Evolutionary conservation across 2,797 vertebrate genomes (phyloP).

Genomic region (Apogon talboti): DNA sequence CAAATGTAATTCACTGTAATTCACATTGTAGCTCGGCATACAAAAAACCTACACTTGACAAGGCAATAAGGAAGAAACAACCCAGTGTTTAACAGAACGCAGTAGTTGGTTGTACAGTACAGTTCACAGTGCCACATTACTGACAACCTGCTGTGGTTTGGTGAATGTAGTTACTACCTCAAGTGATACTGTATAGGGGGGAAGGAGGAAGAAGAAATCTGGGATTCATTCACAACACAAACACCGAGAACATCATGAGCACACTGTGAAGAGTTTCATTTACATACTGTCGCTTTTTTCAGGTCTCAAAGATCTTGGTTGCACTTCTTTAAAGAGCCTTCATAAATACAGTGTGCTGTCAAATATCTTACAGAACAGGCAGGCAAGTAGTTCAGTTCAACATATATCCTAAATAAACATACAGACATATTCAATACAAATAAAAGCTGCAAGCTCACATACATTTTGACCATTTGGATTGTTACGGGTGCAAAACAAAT

Average conservation of each 20-base stretch:
- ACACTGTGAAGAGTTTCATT: slow-evolving; percentile 66
- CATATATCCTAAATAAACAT: slow-evolving; percentile 67
- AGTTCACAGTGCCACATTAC: slow-evolving; percentile 25
- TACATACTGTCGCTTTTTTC: slow-evolving; percentile 66
- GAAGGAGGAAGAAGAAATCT: slow-evolving; percentile 49
- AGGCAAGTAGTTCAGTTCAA: slow-evolving; percentile 72
- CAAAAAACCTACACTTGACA: slow-evolving; percentile 71
- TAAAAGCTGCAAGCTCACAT: slow-evolving; percentile 73
- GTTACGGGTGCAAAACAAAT: slow-evolving; percentile 67
- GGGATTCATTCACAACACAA: slow-evolving; percentile 77
- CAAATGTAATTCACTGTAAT: slow-evolving; percentile 63
- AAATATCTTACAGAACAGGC: slow-evolving; percentile 80
- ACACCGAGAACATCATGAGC: slow-evolving; percentile 75
- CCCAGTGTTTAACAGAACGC: slow-evolving; percentile 38
- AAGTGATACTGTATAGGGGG: slow-evolving; percentile 33
- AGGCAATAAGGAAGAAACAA: slow-evolving; percentile 68
- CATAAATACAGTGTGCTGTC: slow-evolving; percentile 81
- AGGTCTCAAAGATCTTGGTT: slow-evolving; percentile 70
- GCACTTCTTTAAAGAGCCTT: slow-evolving; percentile 73
- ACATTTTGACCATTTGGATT: slow-evolving; percentile 66
- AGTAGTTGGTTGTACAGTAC: slow-evolving; percentile 6
- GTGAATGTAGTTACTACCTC: slow-evolving; percentile 35
- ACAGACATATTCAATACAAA: slow-evolving; percentile 64
- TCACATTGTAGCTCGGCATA: slow-evolving; percentile 74
- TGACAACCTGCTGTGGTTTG: slow-evolving; percentile 29